phyloP scores from a whole-genome alignment of 2,888 invertebrate species.

The Agonopterix alstromeriana region DNA sequence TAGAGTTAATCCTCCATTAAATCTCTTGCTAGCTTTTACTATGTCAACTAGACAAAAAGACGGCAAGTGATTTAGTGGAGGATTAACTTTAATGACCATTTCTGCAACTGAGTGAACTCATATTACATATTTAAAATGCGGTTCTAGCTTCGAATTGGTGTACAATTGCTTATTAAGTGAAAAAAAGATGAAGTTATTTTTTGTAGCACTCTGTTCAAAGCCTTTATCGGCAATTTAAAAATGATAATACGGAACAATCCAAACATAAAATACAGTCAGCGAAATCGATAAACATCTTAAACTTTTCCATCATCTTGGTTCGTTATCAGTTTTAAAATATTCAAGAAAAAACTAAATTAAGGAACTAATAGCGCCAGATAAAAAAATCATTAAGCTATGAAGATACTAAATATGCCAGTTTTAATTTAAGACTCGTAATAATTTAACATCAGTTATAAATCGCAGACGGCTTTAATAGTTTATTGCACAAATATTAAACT shows the following conservation, averaged over 20 bases:
- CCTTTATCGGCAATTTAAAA: constrained; percentile 22
- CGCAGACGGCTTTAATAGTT: constrained; percentile 2
- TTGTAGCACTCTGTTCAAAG: constrained; percentile 19
- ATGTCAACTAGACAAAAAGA: too few species aligned
- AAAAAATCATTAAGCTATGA: constrained; percentile 7
- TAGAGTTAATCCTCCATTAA: too few species aligned
- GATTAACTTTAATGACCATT: too few species aligned
- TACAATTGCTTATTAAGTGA: constrained; percentile 1
- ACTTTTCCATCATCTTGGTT: too few species aligned
- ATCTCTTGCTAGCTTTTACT: too few species aligned
- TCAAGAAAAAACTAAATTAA: too few species aligned
- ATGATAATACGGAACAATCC: constrained; percentile 26
- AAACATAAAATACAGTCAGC: constrained; percentile 15
- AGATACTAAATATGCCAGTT: background rate
- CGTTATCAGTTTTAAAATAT: too few species aligned
- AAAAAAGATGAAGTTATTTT: constrained; percentile 13
- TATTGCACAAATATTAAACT: constrained; percentile 1
- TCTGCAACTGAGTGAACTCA: too few species aligned
- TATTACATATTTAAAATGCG: background rate
- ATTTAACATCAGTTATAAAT: constrained; percentile 1
- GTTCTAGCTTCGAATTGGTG: constrained; percentile 1
- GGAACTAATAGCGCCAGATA: constrained; percentile 3
- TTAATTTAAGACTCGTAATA: constrained; percentile 1
- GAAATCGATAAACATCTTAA: background rate
- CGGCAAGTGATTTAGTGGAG: too few species aligned